Base-by-base conservation (phyloP, 2,797 vertebrate species). In the Syngnathus rostellatus region DNA sequence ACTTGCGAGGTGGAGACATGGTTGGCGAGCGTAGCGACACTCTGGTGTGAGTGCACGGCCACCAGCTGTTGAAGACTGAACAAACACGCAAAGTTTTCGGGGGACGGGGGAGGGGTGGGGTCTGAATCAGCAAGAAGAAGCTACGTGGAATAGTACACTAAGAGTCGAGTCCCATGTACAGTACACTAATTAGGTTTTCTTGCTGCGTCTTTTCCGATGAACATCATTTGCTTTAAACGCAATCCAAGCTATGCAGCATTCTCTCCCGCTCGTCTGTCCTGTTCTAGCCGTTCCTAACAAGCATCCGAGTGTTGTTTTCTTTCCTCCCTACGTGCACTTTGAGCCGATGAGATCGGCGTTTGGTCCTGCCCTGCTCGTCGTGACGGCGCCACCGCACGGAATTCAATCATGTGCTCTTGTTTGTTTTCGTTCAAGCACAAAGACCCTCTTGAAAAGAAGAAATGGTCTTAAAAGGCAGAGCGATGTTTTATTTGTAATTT, bases 161-260 rank as follows among this genome's bases (percentile, higher is more conserved):
- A 79, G 74, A 87, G 87, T 88, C 76, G 87, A 89, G 85, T 89
- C 85, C 62, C 77, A 74, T 81, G 55, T 57, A 57, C 45, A 8
- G 83, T 87, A 85, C 88, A 88, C 80, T 84, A 69, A 77, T 70
- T 72, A 66, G 78, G 73, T 83, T 79, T 77, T 71, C 54, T 83
- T 80, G 77, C 81, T 48, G 76, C 83, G 81, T 85, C 82, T 88
- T 88, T 45, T 73, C 87, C 81, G 83, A 85, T 78, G 79, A 31
- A 85, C 86, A 89, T 90, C 93, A 91, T 94, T 31, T 85, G 94
- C 93, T 95, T 95, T 93, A 93, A 93, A 92, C 93, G 93, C 93
- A 94, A 93, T 92, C 93, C 91, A 21, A 94, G 94, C 94, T 96
- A 95, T 96, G 94, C 94, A 95, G 94, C 93, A 88, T 90, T 91